phyloP scores from a whole-genome alignment of 2,888 invertebrate species.

The Clepsis dumicolana region DNA sequence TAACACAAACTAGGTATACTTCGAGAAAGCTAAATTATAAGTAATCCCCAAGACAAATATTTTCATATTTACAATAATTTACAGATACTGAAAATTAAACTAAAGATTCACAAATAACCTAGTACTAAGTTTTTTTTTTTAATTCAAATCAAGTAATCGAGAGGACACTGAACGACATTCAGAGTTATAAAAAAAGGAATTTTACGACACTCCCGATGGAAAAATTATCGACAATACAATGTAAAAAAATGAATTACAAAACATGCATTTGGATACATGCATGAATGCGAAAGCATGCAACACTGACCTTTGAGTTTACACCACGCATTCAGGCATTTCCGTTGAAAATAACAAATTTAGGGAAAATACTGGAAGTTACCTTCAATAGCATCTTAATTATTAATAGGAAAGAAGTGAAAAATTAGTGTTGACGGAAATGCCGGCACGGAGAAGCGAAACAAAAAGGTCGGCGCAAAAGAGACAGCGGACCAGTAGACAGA shows the following conservation, averaged over 20 bases:
- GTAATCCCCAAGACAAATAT: not conserved
- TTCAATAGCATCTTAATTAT: not conserved
- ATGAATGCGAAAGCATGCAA: constrained; percentile 34
- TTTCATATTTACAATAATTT: not conserved
- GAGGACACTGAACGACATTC: constrained; percentile 21
- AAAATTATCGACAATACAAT: constrained; percentile 13
- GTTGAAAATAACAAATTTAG: not conserved
- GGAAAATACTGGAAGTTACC: not conserved
- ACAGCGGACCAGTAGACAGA: constrained; percentile 60
- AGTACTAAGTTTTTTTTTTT: not conserved
- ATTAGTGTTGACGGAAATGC: not conserved
- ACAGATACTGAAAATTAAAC: not conserved
- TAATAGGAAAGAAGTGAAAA: not conserved
- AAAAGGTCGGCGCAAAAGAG: constrained; percentile 70
- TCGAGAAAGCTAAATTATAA: not conserved
- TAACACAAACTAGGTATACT: not conserved
- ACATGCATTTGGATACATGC: constrained; percentile 40
- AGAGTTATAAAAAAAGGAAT: constrained; percentile 20
- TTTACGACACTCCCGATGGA: constrained; percentile 22
- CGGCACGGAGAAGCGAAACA: constrained; percentile 52
- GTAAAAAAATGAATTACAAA: constrained; percentile 21
- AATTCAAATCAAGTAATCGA: not conserved
- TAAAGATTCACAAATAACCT: not conserved
- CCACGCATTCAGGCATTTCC: constrained; percentile 16
- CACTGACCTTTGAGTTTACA: constrained; percentile 38